Evolutionary conservation across 2,888 invertebrate genomes (phyloP).

Genomic region (Drosophila demipolita): DNA sequence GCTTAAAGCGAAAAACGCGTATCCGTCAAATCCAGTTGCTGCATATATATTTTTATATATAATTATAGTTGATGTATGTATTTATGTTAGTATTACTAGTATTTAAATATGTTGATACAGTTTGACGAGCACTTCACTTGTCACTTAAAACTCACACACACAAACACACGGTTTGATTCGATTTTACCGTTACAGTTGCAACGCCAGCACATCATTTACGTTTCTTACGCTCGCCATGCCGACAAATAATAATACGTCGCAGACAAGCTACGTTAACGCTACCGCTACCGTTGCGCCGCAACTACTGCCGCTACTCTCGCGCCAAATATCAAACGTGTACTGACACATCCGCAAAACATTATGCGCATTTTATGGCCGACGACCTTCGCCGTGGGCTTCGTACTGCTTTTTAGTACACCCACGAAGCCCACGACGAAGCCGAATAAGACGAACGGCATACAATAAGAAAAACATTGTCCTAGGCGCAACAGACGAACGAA

Average conservation of each 20-base stretch:
- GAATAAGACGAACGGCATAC: conserved; percentile 46
- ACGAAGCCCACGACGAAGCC: conserved; percentile 33
- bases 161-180: conserved; percentile 14
- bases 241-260: conserved; percentile 19
- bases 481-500: conserved; percentile 76
- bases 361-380: conserved; percentile 84
- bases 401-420: conserved; percentile 72
- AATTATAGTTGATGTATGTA: not conserved
- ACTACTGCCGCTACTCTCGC: conserved; percentile 44
- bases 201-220: conserved; percentile 27
- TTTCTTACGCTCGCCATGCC: conserved; percentile 49
- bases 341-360: conserved; percentile 80
- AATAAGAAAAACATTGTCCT: conserved; percentile 82
- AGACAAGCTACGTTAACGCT: conserved; percentile 20
- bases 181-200: conserved; percentile 38
- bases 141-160: conserved; percentile 32
- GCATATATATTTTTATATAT: conserved; percentile 49
- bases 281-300: conserved; percentile 23
- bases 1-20: conserved; percentile 54
- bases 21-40: conserved; percentile 76
- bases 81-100: conserved; percentile 14
- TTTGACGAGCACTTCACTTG: conserved; percentile 66
- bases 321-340: conserved; percentile 83
- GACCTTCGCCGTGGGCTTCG: conserved; percentile 68
- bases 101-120: conserved; percentile 38